Base-by-base conservation (phyloP, 2,888 invertebrate species). In the Tyria jacobaeae region DNA sequence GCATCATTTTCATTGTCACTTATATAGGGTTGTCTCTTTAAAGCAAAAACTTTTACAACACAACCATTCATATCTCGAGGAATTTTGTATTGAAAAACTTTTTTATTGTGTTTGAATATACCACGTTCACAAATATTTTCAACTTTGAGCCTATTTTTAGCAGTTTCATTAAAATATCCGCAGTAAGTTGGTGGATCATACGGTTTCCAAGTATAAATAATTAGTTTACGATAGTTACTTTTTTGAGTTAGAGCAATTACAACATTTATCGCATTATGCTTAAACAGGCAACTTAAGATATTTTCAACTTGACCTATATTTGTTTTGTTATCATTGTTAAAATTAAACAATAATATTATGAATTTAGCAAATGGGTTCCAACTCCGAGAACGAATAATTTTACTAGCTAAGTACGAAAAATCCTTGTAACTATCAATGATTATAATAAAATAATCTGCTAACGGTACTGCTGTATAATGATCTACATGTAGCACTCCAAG, bases 11-110 rank as follows among this genome's bases (percentile, higher is more conserved):
- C 83, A 57, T 89, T 75, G 5, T 71, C 71, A 71, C 95, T 94
- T 0, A 95, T 85, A 72, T 94, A 95, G 0, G 95, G 95, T 14
- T 93, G 91, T 55, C 90, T 84, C 70, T 94, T 86, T 48, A 94
- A 74, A 25, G 94, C 91, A 50, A 95, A 87, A 60, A 95, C 86
- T 39, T 88, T 82, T 51, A 95, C 81, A 5, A 81, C 78, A 68
- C 95, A 95, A 39, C 94, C 92, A 7, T 79, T 75, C 78, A 95
- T 89, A 62, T 89, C 81, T 0, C 71, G 64, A 1, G 90, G 89
- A 39, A 92, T 57, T 74, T 78, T 86, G 35, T 80, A 51, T 17
- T 79, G 66, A 62, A 89, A 89, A 0, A 87, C 44, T n/a, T 55
- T 58, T 44, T 74, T 81, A 12, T 69, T 60, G 15, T 78, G 62